phyloP scores from a whole-genome alignment of 2,797 vertebrate genomes.

The Esox masquinongy region DNA sequence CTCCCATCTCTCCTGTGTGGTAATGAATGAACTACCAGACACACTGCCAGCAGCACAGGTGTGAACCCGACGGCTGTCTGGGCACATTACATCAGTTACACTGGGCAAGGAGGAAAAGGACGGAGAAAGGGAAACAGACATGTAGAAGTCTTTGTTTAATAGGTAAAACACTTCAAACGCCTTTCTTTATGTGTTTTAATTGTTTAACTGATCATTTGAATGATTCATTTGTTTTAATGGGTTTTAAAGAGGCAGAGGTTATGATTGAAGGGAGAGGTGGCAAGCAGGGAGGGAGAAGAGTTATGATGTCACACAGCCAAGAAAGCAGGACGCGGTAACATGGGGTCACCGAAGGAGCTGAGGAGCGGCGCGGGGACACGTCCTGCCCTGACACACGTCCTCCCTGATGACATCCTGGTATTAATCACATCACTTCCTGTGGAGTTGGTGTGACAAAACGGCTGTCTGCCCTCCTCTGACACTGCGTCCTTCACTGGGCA shows the following conservation, averaged over 20 bases:
- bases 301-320: conserved; percentile 36
- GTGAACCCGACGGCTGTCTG: conserved; percentile 49
- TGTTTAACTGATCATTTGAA: no score
- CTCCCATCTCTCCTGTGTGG: background rate
- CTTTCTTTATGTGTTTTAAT: no score
- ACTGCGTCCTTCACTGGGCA: background rate
- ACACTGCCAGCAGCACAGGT: conserved; percentile 22
- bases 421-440: conserved; percentile 71
- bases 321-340: conserved; percentile 28
- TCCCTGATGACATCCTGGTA: conserved; percentile 71
- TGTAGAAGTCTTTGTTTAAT: background rate
- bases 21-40: background rate
- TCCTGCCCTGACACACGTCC: conserved; percentile 74
- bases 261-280: background rate
- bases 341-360: conserved; percentile 72
- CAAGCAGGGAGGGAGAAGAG: conserved; percentile 16
- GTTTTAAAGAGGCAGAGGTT: background rate
- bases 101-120: conserved; percentile 2
- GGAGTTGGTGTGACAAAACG: conserved; percentile 64
- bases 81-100: conserved; percentile 47
- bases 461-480: conserved; percentile 21
- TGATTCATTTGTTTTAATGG: no score
- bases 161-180: no score
- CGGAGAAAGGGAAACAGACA: background rate
- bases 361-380: conserved; percentile 69